Percentiles rank a stretch among this genome's conserved stretches.
phyloP scores from a whole-genome alignment of 2,797 vertebrate genomes.

The Oophaga sylvatica region DNA sequence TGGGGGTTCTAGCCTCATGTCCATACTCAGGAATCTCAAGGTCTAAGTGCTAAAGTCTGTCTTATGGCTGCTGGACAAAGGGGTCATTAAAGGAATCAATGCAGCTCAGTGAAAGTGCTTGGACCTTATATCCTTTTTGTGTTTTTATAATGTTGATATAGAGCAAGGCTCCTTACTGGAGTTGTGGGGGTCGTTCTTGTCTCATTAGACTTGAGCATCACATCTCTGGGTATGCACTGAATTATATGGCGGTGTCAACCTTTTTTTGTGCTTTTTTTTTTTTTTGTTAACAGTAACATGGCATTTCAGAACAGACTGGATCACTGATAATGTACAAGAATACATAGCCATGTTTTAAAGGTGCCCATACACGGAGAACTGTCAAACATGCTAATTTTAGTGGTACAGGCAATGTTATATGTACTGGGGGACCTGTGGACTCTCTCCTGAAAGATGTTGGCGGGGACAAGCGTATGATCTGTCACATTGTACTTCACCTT shows the following conservation, averaged over 20 bases:
- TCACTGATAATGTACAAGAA: no score
- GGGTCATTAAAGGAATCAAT: slow-evolving; percentile 12
- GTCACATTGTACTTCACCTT: no score
- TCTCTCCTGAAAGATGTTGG: no score
- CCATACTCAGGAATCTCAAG: slow-evolving; percentile 47
- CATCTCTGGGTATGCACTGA: neutral
- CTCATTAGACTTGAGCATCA: neutral
- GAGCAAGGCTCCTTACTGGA: neutral
- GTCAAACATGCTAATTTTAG: no score
- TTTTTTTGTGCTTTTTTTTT: neutral
- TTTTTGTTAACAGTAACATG: no score
- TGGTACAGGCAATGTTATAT: no score
- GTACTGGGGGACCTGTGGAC: no score
- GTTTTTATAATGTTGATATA: slow-evolving; percentile 11
- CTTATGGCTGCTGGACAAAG: slow-evolving; percentile 10
- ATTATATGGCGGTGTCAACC: neutral
- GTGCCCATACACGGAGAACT: no score
- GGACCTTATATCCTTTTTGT: slow-evolving; percentile 29
- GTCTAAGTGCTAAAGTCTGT: slow-evolving; percentile 27
- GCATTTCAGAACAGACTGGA: no score
- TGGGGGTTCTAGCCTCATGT: slow-evolving; percentile 46
- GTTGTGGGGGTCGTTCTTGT: neutral
- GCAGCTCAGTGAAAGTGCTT: slow-evolving; percentile 30
- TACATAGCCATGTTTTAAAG: no score
- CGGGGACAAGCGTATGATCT: no score